phyloP scores from a whole-genome alignment of 1,140 invertebrate genomes.

The Mylabris phalerata region DNA sequence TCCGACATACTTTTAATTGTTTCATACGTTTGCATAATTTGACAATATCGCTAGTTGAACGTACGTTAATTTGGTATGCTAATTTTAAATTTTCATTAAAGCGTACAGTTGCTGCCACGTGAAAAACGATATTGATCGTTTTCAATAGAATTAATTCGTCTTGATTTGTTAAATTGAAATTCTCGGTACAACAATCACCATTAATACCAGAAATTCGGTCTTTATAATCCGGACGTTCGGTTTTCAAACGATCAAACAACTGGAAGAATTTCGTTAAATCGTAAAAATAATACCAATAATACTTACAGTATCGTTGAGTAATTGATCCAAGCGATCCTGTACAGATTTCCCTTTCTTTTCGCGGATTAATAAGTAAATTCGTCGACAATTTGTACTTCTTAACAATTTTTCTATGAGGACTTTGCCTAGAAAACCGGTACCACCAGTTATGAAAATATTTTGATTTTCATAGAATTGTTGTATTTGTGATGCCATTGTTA shows the following conservation, averaged over 20 bases:
- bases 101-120: conserved; percentile 81
- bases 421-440: conserved; percentile 66
- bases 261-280: background rate
- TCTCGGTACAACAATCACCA: conserved; percentile 38
- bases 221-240: conserved; percentile 33
- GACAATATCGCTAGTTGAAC: conserved; percentile 53
- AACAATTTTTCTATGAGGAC: conserved; percentile 73
- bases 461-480: conserved; percentile 49
- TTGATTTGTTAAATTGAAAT: conserved; percentile 30
- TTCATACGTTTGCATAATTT: conserved; percentile 56
- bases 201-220: conserved; percentile 34
- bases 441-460: conserved; percentile 57
- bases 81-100: conserved; percentile 74
- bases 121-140: conserved; percentile 68
- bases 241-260: conserved; percentile 13
- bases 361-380: conserved; percentile 68
- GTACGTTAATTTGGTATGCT: conserved; percentile 55
- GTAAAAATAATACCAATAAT: background rate
- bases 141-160: conserved; percentile 33
- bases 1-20: conserved; percentile 47
- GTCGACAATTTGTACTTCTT: conserved; percentile 57
- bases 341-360: conserved; percentile 67
- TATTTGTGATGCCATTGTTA: background rate
- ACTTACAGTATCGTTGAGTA: conserved; percentile 55
- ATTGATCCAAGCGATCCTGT: conserved; percentile 50